These are phyloP conservation scores for Paracyclopina nana DNA, from an alignment of 1,140 invertebrate species.

Conservation along the genomic window DNA sequence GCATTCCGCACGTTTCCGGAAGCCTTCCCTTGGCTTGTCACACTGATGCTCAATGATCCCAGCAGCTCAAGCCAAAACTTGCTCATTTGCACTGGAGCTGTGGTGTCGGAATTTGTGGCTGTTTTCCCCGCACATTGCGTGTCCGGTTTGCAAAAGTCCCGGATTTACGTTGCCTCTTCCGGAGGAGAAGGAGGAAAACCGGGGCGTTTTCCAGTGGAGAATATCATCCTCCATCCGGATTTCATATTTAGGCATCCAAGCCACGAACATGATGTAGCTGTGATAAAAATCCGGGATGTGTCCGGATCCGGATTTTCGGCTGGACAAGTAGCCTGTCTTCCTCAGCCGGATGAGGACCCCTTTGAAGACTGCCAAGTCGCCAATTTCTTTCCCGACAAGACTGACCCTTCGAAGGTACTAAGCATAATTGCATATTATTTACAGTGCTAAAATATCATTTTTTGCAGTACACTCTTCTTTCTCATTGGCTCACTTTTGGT, in stretches of 20 bases:
- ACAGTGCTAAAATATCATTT: too few species aligned
- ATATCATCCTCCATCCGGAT: neutral
- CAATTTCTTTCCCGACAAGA: neutral
- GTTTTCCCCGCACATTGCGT: neutral
- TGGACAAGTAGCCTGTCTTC: neutral
- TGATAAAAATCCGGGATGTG: neutral
- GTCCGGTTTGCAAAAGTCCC: neutral
- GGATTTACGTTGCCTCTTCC: neutral
- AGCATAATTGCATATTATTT: too few species aligned
- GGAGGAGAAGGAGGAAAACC: neutral
- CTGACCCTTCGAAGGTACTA: too few species aligned
- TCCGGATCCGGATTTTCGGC: too few species aligned
- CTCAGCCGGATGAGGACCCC: neutral
- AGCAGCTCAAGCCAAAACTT: too few species aligned
- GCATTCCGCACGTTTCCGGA: too few species aligned
- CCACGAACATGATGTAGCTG: constrained; percentile 1
- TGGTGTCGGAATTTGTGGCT: neutral
- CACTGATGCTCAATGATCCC: too few species aligned
- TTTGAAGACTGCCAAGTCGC: neutral
- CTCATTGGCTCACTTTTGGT: neutral
- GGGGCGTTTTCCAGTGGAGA: neutral
- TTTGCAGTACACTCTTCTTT: neutral
- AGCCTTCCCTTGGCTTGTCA: too few species aligned
- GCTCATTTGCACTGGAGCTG: constrained; percentile 1
- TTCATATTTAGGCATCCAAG: neutral